These are phyloP conservation scores for Trachelus troglodyta DNA, from an alignment of 2,888 invertebrate species.

Conservation along the genomic window DNA sequence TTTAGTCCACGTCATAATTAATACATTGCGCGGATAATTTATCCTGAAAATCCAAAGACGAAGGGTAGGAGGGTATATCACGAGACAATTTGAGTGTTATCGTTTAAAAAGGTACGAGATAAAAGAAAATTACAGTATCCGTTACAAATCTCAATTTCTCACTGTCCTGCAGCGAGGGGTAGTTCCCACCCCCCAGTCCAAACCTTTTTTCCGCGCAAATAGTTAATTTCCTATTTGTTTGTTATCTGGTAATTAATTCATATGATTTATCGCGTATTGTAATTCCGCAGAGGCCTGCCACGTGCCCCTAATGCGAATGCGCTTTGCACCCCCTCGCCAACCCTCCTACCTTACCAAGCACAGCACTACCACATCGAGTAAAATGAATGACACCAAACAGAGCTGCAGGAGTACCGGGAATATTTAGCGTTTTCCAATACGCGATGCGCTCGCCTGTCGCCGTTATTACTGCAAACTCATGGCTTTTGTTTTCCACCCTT, in stretches of 20 bases:
- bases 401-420: conserved; percentile 41
- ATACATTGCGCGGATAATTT: neutral
- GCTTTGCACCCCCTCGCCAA: neutral
- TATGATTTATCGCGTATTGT: conserved; percentile 25
- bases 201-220: neutral
- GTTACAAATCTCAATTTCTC: neutral
- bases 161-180: neutral
- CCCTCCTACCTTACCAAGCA: neutral
- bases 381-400: conserved; percentile 56
- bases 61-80: neutral
- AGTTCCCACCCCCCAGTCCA: no score
- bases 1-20: neutral
- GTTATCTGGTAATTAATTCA: conserved; percentile 31
- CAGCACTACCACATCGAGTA: conserved; percentile 34
- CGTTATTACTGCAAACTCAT: conserved; percentile 26
- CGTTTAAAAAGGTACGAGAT: no score
- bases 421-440: conserved; percentile 61
- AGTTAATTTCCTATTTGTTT: conserved; percentile 33
- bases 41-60: neutral
- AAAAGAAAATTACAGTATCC: neutral
- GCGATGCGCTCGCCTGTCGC: conserved; percentile 28
- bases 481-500: conserved; percentile 23
- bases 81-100: neutral
- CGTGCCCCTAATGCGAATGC: neutral
- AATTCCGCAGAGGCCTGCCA: conserved; percentile 8